A percentile compares a stretch with the other conserved stretches of the same genome.
phyloP scores from a whole-genome alignment of 2,113 vertebrate species.

The Podilymbus podiceps region DNA sequence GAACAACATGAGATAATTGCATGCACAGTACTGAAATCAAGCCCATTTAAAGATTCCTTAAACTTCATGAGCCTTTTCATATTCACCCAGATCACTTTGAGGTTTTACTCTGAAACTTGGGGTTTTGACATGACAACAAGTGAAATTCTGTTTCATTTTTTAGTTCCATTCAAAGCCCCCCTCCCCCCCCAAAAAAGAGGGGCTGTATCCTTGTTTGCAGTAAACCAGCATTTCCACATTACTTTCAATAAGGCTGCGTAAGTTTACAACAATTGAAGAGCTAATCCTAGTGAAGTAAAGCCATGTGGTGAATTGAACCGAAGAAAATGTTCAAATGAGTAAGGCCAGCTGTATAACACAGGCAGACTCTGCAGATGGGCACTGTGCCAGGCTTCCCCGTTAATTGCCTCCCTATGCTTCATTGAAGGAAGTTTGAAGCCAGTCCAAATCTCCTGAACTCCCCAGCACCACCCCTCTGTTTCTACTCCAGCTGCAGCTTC shows the following conservation, averaged over 20 bases:
- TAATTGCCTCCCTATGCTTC: conserved; percentile 55
- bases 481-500: conserved; percentile 10
- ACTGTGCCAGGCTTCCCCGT: conserved; percentile 26
- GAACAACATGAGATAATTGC: not conserved
- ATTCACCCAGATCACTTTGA: not conserved
- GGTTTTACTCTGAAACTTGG: not conserved
- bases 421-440: conserved; percentile 50
- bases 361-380: conserved; percentile 39
- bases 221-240: not conserved
- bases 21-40: not conserved
- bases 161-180: not conserved
- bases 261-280: conserved; percentile 4
- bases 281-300: conserved; percentile 41
- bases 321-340: conserved; percentile 59
- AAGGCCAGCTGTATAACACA: conserved; percentile 37
- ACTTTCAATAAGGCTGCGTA: not conserved
- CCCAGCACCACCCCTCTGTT: conserved; percentile 37
- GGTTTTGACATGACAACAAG: not conserved
- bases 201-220: not conserved
- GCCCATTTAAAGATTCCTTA: not conserved
- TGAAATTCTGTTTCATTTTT: not conserved
- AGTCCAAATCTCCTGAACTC: conserved; percentile 43
- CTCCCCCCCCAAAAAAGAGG: not conserved
- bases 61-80: not conserved
- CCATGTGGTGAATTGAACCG: conserved; percentile 32